These are phyloP conservation scores for Heliconius hortense DNA, from an alignment of 2,888 invertebrate species.

Conservation along the genomic window DNA sequence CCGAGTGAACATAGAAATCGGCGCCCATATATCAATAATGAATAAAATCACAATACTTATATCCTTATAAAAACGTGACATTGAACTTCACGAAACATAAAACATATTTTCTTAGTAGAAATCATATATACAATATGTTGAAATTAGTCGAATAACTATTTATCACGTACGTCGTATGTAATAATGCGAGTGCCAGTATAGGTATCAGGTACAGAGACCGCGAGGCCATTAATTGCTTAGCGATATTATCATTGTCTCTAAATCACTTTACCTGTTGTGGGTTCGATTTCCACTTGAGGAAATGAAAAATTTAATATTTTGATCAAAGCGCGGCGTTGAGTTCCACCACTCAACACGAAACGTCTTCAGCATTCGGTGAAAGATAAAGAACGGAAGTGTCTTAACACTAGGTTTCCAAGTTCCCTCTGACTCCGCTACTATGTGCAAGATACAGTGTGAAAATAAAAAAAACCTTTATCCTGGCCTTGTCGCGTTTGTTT, in stretches of 20 bases:
- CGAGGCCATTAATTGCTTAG: background rate
- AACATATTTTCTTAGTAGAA: background rate
- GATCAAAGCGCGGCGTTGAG: too few relatives aligned
- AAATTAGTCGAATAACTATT: conserved; percentile 13
- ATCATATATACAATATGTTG: background rate
- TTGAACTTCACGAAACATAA: background rate
- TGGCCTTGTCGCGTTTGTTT: background rate
- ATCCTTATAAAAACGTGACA: background rate
- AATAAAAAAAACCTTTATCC: background rate
- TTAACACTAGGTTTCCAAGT: too few relatives aligned
- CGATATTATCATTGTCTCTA: conserved; percentile 1
- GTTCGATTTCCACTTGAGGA: too few relatives aligned
- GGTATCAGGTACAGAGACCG: background rate
- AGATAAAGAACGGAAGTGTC: too few relatives aligned
- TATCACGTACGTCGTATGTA: conserved; percentile 2
- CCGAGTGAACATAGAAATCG: too few relatives aligned
- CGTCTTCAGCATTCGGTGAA: too few relatives aligned
- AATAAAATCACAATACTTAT: background rate
- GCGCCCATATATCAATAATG: background rate
- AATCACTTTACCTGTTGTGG: background rate
- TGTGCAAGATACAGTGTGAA: too few relatives aligned
- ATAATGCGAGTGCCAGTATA: background rate
- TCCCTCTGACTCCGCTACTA: too few relatives aligned
- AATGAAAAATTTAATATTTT: too few relatives aligned
- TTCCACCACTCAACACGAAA: too few relatives aligned